phyloP scores from a whole-genome alignment of 2,797 vertebrate species.

The Channa striata region DNA sequence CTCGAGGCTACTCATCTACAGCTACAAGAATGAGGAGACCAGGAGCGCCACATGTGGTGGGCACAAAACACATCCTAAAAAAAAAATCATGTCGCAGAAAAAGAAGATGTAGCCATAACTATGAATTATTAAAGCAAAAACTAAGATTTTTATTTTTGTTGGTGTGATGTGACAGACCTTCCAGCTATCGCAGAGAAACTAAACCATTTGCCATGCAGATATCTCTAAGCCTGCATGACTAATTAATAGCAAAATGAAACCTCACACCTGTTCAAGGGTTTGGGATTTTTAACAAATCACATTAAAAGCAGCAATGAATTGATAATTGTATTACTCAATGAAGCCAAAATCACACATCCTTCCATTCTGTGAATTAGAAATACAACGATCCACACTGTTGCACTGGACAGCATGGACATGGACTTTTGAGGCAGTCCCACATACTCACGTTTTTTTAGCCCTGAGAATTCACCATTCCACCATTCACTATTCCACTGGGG shows the following conservation, averaged over 20 bases:
- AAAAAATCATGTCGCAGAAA: neutral
- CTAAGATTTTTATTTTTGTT: neutral
- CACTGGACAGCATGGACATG: too few species aligned
- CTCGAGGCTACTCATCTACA: slow-evolving; percentile 15
- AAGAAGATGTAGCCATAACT: neutral
- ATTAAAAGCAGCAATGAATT: neutral
- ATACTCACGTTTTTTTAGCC: too few species aligned
- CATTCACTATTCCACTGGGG: too few species aligned
- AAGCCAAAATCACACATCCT: too few species aligned
- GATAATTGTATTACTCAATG: too few species aligned
- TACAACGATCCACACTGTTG: too few species aligned
- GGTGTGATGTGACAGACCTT: neutral
- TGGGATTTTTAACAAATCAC: neutral
- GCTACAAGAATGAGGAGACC: slow-evolving; percentile 36
- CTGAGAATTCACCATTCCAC: too few species aligned
- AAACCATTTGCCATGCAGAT: neutral
- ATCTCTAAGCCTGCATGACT: neutral
- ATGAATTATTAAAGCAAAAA: neutral
- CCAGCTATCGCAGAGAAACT: neutral
- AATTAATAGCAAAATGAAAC: too few species aligned
- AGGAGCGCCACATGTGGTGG: neutral
- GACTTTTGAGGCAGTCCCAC: too few species aligned
- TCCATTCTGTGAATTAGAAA: too few species aligned
- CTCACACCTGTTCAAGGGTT: too few species aligned
- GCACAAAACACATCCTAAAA: neutral